Evolutionary conservation across 35 echinoderm and acorn worm genomes (phyloP), one percentile per base, ranked within the genome.

Genomic region (Chiridota heheva): DNA sequence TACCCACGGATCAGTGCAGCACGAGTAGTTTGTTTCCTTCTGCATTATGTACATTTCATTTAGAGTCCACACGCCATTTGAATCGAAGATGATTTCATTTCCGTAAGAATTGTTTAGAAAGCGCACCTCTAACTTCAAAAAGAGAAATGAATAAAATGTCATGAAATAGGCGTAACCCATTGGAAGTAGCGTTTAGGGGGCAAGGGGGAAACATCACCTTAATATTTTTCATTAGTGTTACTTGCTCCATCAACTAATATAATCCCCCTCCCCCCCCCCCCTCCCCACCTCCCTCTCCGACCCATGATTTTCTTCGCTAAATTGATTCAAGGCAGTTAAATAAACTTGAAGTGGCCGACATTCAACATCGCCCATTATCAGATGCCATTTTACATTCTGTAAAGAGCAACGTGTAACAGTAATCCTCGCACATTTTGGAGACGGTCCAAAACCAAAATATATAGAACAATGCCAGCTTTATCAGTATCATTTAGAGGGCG

Each of bases 31-130:
- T 1, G 24, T 8, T 20, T 51, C 42, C 8, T 58, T 36, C 18
- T 82, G 42, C 5, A 67, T 0, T 22, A 68, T 42, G 1, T 24
- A 40, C 3, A 82, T 18, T 4, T 68, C 26, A 35, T 68, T 2
- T 3, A 82, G n/a, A 42, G 46, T 47, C 78, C 78, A 82, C 32
- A 82, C 78, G 10, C 78, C 78, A 36, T 82, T 82, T 25, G 17
- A 1, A 6, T 42, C 24, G 33, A 78, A 78, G 29, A 40, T 13
- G 31, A 36, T 78, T 13, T 78, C 51, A 40, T 78, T 78, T 2
- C 51, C 40, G 36, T 29, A 34, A 36, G 58, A 40, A 18, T 31
- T 6, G 27, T 78, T 78, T 20, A 2, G n/a, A 42, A 40, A 78
- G 26, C 36, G 42, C 13, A 78, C 34, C 4, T 40, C 42, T 25